A percentile compares a stretch with the other conserved stretches of the same genome.
Evolutionary conservation across 2,888 invertebrate genomes (phyloP).

Genomic region (Limnephilus rhombicus): DNA sequence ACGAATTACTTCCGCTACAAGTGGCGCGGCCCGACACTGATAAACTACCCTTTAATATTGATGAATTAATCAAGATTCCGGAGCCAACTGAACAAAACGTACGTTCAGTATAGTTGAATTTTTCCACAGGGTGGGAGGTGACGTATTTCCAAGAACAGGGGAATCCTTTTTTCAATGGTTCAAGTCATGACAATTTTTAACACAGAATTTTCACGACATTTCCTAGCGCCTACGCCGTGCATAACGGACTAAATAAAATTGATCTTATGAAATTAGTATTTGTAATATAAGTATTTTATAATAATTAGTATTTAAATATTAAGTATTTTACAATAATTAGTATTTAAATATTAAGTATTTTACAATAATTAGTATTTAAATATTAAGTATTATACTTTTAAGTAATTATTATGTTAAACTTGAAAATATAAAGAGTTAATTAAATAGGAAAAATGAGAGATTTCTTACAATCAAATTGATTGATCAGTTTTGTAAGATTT

Average conservation of each 20-base stretch:
- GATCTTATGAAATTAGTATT: too few species aligned
- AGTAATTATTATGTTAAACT: too few species aligned
- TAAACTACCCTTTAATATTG: conserved; percentile 66
- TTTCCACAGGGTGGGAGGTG: not conserved
- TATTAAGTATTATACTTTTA: too few species aligned
- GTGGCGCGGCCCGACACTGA: conserved; percentile 62
- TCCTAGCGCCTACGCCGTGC: not conserved
- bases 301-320: too few species aligned
- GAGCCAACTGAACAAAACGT: conserved; percentile 32
- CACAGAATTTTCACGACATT: not conserved
- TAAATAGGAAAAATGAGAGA: too few species aligned
- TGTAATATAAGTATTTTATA: too few species aligned
- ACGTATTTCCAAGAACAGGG: not conserved
- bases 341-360: too few species aligned
- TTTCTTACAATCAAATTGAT: too few species aligned
- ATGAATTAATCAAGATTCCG: conserved; percentile 65
- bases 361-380: too few species aligned
- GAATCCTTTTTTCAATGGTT: not conserved
- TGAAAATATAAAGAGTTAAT: too few species aligned
- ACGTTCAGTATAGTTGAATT: conserved; percentile 4
- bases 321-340: too few species aligned
- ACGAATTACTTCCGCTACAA: conserved; percentile 64
- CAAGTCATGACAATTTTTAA: not conserved
- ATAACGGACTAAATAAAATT: not conserved
- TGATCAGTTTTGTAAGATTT: too few species aligned